Conservation (phyloP, 2,113 vertebrate genomes). For the Romanogobio albipinnatus region DNA sequence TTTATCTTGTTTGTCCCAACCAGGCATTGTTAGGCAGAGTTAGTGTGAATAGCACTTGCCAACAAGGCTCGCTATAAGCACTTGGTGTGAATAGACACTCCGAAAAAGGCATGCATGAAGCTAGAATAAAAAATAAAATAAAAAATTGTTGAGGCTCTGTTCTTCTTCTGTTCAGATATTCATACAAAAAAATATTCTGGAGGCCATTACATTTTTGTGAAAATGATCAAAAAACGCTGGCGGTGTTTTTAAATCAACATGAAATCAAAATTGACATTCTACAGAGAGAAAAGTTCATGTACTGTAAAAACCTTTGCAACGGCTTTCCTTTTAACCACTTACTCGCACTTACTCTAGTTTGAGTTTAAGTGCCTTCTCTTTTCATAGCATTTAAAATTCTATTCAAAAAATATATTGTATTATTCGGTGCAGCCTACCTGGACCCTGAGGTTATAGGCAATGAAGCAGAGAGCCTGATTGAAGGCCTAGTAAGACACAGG, state of each 20-base stretch:
- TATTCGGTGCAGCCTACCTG: neutral
- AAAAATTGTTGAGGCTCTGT: too few species aligned
- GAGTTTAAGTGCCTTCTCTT: neutral
- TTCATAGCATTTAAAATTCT: neutral
- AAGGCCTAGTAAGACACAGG: neutral
- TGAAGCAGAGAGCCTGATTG: neutral
- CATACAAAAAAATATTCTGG: too few species aligned
- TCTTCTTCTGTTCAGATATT: too few species aligned
- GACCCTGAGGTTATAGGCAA: neutral
- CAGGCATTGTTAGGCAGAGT: too few species aligned
- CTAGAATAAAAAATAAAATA: too few species aligned
- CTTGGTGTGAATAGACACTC: too few species aligned
- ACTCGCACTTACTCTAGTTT: neutral
- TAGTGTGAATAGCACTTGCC: too few species aligned
- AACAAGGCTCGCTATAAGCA: too few species aligned
- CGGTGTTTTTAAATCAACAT: neutral
- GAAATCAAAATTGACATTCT: neutral
- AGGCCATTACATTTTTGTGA: too few species aligned
- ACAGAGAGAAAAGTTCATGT: neutral
- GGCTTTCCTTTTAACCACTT: constrained; percentile 15
- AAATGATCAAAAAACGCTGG: too few species aligned
- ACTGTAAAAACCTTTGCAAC: neutral
- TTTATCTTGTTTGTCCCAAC: too few species aligned
- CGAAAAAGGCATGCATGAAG: too few species aligned
- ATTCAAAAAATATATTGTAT: neutral